A percentile compares a stretch with the other conserved stretches of the same genome.
phyloP scores from a whole-genome alignment of 2,888 invertebrate species.

The Polyommatus iphigenia region DNA sequence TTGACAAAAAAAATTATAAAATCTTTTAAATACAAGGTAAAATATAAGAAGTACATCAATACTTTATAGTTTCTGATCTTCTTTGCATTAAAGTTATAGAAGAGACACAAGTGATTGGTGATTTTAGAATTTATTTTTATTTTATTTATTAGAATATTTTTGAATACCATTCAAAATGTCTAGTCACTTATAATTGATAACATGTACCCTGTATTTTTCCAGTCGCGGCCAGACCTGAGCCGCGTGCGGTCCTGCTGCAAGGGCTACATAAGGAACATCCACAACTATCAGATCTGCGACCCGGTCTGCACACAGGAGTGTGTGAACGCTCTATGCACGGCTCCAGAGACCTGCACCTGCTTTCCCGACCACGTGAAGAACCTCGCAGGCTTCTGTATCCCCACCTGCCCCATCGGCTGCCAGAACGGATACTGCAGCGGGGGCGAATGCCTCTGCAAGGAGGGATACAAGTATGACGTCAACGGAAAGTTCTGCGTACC shows the following conservation, averaged over 20 bases:
- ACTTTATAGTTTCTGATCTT: too few species aligned
- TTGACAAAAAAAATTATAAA: too few species aligned
- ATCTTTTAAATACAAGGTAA: too few species aligned
- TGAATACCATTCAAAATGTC: too few species aligned
- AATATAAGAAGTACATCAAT: too few species aligned
- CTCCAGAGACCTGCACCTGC: slow-evolving; percentile 83
- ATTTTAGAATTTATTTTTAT: too few species aligned
- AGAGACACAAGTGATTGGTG: too few species aligned
- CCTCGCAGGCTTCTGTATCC: slow-evolving; percentile 76
- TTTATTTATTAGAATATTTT: too few species aligned
- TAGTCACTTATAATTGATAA: too few species aligned
- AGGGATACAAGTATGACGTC: slow-evolving; percentile 78
- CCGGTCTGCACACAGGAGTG: slow-evolving; percentile 82
- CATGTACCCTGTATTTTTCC: slow-evolving; percentile 38
- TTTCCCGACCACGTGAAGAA: slow-evolving; percentile 81
- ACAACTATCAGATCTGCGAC: slow-evolving; percentile 79
- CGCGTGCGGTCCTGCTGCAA: slow-evolving; percentile 85
- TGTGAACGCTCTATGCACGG: slow-evolving; percentile 82
- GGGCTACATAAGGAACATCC: slow-evolving; percentile 83
- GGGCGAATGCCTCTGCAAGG: slow-evolving; percentile 82
- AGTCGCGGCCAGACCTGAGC: slow-evolving; percentile 82
- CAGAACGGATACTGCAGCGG: slow-evolving; percentile 83
- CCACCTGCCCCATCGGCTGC: slow-evolving; percentile 85
- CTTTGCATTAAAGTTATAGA: too few species aligned
- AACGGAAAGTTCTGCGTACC: slow-evolving; percentile 82